Evolutionary conservation across 2,888 invertebrate species (phyloP), one percentile per base, ranked within the genome.

Genomic region (Clistopyga incitator): DNA sequence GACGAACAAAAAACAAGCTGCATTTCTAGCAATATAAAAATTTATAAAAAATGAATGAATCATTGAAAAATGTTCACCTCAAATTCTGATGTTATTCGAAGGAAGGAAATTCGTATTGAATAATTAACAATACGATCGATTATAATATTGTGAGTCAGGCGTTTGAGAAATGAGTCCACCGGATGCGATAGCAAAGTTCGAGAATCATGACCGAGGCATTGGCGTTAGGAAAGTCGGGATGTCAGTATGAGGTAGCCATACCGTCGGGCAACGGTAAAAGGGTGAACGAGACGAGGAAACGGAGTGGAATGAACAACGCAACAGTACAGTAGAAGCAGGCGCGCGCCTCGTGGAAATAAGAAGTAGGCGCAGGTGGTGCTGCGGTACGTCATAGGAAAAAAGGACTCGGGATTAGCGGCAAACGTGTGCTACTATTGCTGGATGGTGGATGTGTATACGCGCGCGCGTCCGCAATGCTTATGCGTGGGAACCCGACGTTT

Each of bases 401-500:
- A 87, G 71, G 76, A 86, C 80, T 77, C 77, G 71, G 80, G 83
- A 84, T 86, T 85, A 87, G 85, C 81, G 84, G 83, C 81, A 82
- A 86, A 85, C 86, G 80, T 84, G 83, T 86, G 77, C 82, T 79
- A 75, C 84, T 81, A 67, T 64, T 72, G 42, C 68, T 79, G 23
- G 64, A 52, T 47, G 42, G 23, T n/a, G n/a, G n/a, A n/a, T n/a
- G 56, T 50, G 45, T 64, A 64, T 61, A 68, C 25, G 54, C 10
- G 38, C 42, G 59, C 50, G 52, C 71, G 71, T 67, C 52, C 54
- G 80, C 71, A 70, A 82, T 84, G 85, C 70, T 84, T 87, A 88
- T 90, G 90, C 92, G 92, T 92, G 92, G 92, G 92, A 92, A 92
- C 89, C 90, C 81, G 78, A 81, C 87, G 88, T 90, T 90, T 91